Evolutionary conservation across 2,113 vertebrate genomes (phyloP), one percentile per base, ranked within the genome.

Genomic region (Phycodurus eques): DNA sequence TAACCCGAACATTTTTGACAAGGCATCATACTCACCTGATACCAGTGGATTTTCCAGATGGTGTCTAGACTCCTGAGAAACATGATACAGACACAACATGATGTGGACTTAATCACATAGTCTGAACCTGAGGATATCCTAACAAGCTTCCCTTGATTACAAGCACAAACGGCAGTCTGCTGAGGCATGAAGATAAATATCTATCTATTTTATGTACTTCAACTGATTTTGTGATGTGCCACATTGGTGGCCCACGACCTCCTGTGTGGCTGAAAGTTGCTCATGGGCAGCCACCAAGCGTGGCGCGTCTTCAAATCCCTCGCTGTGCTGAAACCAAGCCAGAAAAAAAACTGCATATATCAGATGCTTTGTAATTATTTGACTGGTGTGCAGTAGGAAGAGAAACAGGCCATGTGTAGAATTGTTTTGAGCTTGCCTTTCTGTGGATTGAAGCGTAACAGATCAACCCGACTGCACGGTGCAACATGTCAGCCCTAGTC

Each of bases 41-140:
- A 27, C 46, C 63, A 77, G 65, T 39, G 49, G 74, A 84, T 79
- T 66, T 60, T 82, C 88, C 85, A 89, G 83, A 89, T 86, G 80
- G 85, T 67, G 84, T 90, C 90, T 90, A 87, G 87, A 88, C 88
- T 68, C 71, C 43, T 53, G 33, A 78, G 82, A 84, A 83, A 81
- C 74, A 20, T 3, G 63, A 80, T 76, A 70, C 74, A 72, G 62
- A 59, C 62, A 43, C 47, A 49, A 69, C 73, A 61, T 74, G 71
- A 77, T 79, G 80, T 46, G 61, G 63, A 73, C 31, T 19, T 75
- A 72, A 70, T 79, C 51, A 57, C 27, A 49, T 27, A 15, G 67
- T 17, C 68, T 70, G 54, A 43, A 63, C 35, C 61, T 56, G 66
- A n/a, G 59, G 27, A n/a, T 71, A 19, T 19, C 43, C 6, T 35